phyloP scores from a whole-genome alignment of 2,113 vertebrate species.

The Gavialis gangeticus region DNA sequence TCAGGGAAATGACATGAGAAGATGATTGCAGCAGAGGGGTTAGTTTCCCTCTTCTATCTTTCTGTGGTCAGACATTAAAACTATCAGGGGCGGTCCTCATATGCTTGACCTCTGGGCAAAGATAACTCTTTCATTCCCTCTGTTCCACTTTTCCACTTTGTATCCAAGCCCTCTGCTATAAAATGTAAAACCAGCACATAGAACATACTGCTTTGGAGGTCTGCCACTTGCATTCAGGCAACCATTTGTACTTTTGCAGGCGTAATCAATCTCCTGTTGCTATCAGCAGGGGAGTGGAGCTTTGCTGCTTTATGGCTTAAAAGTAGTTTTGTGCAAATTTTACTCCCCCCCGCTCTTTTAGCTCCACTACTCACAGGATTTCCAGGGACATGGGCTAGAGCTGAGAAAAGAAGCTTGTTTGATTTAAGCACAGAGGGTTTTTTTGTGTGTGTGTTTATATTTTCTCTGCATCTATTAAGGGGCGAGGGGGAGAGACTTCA shows the following conservation, averaged over 20 bases:
- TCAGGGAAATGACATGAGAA: rapidly evolving
- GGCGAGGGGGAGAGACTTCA: conserved; percentile 82
- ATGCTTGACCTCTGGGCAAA: conserved; percentile 60
- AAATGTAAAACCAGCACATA: conserved; percentile 70
- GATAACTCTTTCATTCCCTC: conserved; percentile 56
- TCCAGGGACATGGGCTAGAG: conserved; percentile 70
- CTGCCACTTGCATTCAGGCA: conserved; percentile 81
- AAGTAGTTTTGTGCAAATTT: conserved; percentile 82
- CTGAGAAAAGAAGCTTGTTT: conserved; percentile 80
- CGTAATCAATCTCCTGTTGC: conserved; percentile 90
- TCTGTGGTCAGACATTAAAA: background rate
- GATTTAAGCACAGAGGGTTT: conserved; percentile 76
- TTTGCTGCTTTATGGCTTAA: conserved; percentile 72
- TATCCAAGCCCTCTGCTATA: conserved; percentile 54
- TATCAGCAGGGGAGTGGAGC: conserved; percentile 84
- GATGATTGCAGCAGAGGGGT: rapidly evolving
- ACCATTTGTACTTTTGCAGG: conserved; percentile 89
- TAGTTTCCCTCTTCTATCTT: rapidly evolving
- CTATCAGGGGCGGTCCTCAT: conserved; percentile 24
- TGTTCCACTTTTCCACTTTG: conserved; percentile 48
- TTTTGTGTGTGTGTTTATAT: conserved; percentile 83
- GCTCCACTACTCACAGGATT: conserved; percentile 69
- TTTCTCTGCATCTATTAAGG: conserved; percentile 83
- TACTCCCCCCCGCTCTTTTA: conserved; percentile 58
- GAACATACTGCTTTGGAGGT: conserved; percentile 75